Conservation (phyloP, 2,113 vertebrate species). For the Clarias gariepinus region DNA sequence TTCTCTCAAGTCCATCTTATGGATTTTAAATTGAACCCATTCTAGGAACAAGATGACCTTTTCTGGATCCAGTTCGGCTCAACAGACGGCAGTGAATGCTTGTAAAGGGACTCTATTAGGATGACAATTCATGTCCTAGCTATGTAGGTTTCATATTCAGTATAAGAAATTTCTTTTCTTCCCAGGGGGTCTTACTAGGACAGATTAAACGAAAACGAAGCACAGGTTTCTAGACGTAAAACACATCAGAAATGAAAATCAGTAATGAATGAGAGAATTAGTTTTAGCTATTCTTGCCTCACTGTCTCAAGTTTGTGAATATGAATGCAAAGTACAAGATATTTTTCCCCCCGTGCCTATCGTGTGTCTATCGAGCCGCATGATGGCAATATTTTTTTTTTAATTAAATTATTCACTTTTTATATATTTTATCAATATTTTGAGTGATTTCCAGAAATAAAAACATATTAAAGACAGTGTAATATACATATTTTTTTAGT, state of each 20-base stretch:
- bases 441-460: background rate
- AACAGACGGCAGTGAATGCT: constrained; percentile 46
- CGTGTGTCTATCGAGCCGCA: too few relatives aligned
- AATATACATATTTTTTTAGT: background rate
- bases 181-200: constrained; percentile 5
- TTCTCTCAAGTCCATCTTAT: constrained; percentile 49
- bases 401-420: too few relatives aligned
- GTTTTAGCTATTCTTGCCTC: background rate
- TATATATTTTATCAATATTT: background rate
- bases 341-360: background rate
- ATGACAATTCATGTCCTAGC: constrained; percentile 52
- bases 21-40: constrained; percentile 57
- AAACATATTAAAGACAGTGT: background rate
- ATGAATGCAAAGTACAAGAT: background rate
- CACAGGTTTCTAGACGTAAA: background rate
- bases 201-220: constrained; percentile 17
- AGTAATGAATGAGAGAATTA: constrained; percentile 13
- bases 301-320: background rate
- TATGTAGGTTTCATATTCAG: constrained; percentile 39
- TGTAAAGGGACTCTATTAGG: constrained; percentile 57
- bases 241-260: background rate
- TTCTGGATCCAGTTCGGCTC: constrained; percentile 46
- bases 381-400: background rate
- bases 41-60: constrained; percentile 51
- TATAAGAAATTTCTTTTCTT: background rate